Evolutionary conservation across 2,888 invertebrate species (phyloP).

Genomic region (Graphium colonna): DNA sequence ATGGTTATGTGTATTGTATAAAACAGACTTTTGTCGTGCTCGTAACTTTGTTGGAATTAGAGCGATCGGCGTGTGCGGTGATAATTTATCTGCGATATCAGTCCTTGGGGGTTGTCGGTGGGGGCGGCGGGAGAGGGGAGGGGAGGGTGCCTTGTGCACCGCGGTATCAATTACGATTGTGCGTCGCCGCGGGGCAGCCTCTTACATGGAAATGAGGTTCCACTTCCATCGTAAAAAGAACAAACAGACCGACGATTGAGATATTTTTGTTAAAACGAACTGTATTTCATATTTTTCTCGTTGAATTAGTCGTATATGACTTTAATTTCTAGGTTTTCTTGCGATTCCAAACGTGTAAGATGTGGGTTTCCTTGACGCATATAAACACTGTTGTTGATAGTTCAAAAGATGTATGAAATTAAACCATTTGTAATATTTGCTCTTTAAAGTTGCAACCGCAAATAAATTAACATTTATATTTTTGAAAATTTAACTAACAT

Average conservation of each 20-base stretch:
- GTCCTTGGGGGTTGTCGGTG: background rate
- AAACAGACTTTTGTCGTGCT: too few relatives aligned
- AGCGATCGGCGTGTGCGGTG: slow-evolving; percentile 13
- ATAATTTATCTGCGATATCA: background rate
- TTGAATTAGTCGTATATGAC: background rate
- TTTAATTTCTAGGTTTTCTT: too few relatives aligned
- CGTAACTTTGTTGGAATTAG: slow-evolving; percentile 11
- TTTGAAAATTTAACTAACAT: too few relatives aligned
- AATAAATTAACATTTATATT: background rate
- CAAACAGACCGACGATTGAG: background rate
- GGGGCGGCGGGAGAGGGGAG: slow-evolving; percentile 22
- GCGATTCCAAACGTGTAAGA: too few relatives aligned
- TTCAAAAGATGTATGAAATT: too few relatives aligned
- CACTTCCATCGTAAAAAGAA: background rate
- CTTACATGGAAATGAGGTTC: slow-evolving; percentile 13
- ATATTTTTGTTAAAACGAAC: background rate
- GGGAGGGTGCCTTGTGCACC: background rate
- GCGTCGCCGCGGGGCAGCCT: slow-evolving; percentile 8
- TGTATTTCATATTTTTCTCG: background rate
- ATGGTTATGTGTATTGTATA: too few relatives aligned
- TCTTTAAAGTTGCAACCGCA: background rate
- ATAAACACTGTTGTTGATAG: background rate
- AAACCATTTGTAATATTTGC: too few relatives aligned
- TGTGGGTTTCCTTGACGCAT: too few relatives aligned
- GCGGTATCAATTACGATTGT: slow-evolving; percentile 10